These are phyloP conservation scores for Triplophysa rosa DNA, from an alignment of 2,113 vertebrate genomes.

Conservation along the genomic window DNA sequence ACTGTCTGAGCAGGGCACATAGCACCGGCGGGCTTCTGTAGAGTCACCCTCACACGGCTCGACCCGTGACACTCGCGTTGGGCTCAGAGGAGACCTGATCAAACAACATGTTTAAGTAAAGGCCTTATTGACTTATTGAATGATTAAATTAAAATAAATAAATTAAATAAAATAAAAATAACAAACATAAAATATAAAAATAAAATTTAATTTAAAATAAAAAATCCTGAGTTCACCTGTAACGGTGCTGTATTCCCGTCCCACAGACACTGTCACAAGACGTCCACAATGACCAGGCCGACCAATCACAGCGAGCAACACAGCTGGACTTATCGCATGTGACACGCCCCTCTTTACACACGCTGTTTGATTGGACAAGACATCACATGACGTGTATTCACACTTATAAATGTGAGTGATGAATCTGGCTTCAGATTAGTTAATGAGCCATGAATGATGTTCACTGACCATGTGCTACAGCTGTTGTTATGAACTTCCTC, in stretches of 20 bases:
- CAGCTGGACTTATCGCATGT: constrained; percentile 75
- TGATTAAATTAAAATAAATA: too few relatives aligned
- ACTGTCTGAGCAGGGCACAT: constrained; percentile 74
- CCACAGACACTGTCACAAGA: constrained; percentile 81
- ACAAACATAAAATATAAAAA: too few relatives aligned
- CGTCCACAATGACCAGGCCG: constrained; percentile 86
- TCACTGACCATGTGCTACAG: constrained; percentile 80
- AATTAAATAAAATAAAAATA: background rate
- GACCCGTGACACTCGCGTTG: constrained; percentile 58
- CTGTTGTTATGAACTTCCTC: constrained; percentile 64
- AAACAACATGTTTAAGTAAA: background rate
- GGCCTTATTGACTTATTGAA: too few relatives aligned
- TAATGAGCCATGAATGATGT: background rate
- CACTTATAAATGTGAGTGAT: background rate
- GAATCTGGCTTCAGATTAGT: too few relatives aligned
- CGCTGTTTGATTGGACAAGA: constrained; percentile 62
- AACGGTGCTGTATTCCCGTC: constrained; percentile 77
- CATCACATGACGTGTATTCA: background rate
- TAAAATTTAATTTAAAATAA: background rate
- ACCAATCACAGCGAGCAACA: constrained; percentile 80
- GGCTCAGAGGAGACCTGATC: constrained; percentile 75
- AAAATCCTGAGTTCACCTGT: constrained; percentile 72
- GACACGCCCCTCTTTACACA: constrained; percentile 75
- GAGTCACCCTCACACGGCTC: constrained; percentile 76
- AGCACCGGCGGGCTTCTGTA: constrained; percentile 75